phyloP scores from a whole-genome alignment of 2,888 invertebrate species.

The Lordiphosa fenestrarum region DNA sequence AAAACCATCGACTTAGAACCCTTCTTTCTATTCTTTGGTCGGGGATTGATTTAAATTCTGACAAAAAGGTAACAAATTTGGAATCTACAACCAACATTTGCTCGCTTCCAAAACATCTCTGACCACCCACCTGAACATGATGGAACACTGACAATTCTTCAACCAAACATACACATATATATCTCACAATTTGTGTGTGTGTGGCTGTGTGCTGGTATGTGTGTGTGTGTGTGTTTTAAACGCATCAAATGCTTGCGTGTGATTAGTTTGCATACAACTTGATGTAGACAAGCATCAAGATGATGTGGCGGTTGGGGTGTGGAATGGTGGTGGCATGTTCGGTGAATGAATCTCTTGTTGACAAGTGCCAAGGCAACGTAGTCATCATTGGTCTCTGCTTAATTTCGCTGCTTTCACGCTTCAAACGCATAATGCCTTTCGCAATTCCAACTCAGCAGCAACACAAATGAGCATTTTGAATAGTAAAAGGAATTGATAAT shows the following conservation, averaged over 20 bases:
- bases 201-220: conserved; percentile 23
- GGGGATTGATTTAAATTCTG: too few relatives aligned
- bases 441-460: conserved; percentile 18
- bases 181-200: conserved; percentile 2
- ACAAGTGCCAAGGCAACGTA: conserved; percentile 54
- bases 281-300: conserved; percentile 39
- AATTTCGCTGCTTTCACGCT: conserved; percentile 62
- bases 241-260: conserved; percentile 73
- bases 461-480: conserved; percentile 60
- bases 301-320: conserved; percentile 15
- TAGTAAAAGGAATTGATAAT: conserved; percentile 64
- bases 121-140: too few relatives aligned
- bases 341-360: conserved; percentile 54
- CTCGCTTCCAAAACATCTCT: too few relatives aligned
- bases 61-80: too few relatives aligned
- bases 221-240: conserved; percentile 57
- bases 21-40: too few relatives aligned
- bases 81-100: too few relatives aligned
- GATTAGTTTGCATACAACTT: conserved; percentile 72
- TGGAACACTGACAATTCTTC: neutral
- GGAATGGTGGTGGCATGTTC: conserved; percentile 27
- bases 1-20: too few relatives aligned
- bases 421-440: conserved; percentile 45
- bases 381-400: conserved; percentile 36
- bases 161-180: conserved; percentile 1